Evolutionary conservation across 2,797 vertebrate species (phyloP), one percentile per base, ranked within the genome.

Genomic region (Gastrophryne carolinensis): DNA sequence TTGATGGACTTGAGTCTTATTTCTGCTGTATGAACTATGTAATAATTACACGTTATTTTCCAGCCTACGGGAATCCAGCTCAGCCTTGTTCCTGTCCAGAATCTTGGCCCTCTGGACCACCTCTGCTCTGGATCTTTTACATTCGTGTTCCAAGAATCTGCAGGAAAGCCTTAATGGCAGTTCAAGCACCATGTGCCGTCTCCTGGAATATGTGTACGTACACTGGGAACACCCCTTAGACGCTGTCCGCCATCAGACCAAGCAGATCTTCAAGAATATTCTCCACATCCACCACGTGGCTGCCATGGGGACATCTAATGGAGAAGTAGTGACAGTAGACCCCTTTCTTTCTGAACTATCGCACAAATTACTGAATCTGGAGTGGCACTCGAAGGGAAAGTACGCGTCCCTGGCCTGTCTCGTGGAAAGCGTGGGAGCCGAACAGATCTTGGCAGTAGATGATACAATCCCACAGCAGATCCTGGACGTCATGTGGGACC

Each of bases 181-280:
- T 54, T 94, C 94, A 0, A 87, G 82, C 11, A 58, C 92, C 19
- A 84, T 85, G 19, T 82, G 56, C 2, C 87, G 77, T 77, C 89
- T 98, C 52, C 86, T 98, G 80, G 94, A 94, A 65, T 97, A 98
- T 49, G 86, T 97, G 74, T 97, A 97, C 71, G 90, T 93, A 9
- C 94, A 98, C 84, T 98, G 96, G 98, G 97, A 98, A 53, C 95
- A 99, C 80, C 96, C 96, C 0, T 70, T 99, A 30, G 96, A 98
- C 56, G 95, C 94, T 4, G 90, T 98, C 34, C 94, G 95, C 35
- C 95, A 98, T 84, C 97, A 99, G 80, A 93, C 91, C 23, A 94
- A 94, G 79, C 24, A 90, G 44, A 89, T 98, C 72, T 98, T 98
- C 86, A 93, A 81, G 76, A 96, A 97, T 84, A 85, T 95, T 32